Conservation (phyloP, 2,113 vertebrate genomes). For the Nicator chloris region DNA sequence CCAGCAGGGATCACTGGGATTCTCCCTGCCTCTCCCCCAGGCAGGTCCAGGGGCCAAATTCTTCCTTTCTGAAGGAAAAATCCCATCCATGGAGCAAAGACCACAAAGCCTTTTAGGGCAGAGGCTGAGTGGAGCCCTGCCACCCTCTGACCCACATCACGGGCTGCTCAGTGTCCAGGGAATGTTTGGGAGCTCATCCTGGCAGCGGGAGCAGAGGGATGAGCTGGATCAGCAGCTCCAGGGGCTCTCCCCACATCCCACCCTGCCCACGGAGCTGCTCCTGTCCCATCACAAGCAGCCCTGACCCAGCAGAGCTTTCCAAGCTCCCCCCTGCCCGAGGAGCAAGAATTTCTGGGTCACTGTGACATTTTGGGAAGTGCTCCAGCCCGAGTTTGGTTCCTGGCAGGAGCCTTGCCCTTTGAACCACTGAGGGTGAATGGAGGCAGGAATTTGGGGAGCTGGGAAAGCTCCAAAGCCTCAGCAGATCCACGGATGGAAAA, state of each 20-base stretch:
- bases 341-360: neutral
- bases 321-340: rapidly evolving
- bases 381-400: neutral
- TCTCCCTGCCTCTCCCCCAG: neutral
- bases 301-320: neutral
- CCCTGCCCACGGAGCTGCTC: neutral
- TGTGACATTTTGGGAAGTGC: neutral
- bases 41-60: rapidly evolving
- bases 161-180: neutral
- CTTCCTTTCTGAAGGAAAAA: neutral
- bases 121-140: neutral
- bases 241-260: neutral
- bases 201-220: neutral
- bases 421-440: neutral
- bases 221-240: neutral
- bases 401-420: neutral
- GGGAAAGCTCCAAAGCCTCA: neutral
- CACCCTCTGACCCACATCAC: neutral
- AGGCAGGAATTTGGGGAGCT: neutral
- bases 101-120: neutral
- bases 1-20: neutral
- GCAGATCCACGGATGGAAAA: neutral
- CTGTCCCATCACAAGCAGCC: neutral
- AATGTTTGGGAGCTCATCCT: neutral
- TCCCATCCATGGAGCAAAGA: neutral